Conservation (phyloP, 1,140 invertebrate genomes). For the Steinernema feltiae region DNA sequence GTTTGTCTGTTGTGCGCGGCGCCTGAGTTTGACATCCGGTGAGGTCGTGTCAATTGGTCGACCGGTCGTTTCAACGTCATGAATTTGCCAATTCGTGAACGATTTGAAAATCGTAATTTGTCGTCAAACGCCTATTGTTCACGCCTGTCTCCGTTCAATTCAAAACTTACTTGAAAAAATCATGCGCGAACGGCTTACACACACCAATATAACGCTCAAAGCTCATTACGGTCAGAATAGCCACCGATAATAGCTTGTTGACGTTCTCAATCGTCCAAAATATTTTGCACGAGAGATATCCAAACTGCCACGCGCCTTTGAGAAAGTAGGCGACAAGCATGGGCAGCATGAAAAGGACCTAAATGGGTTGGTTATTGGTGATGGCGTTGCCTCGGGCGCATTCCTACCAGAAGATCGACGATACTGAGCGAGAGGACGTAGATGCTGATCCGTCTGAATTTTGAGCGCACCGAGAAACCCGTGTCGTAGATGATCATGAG, state of each 20-base stretch:
- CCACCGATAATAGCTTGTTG: not conserved
- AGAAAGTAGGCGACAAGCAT: conserved; percentile 42
- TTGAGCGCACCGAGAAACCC: conserved; percentile 32
- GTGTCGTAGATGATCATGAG: conserved; percentile 33
- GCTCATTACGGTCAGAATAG: not conserved
- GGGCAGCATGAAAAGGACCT: conserved; percentile 47
- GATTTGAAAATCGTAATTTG: no score
- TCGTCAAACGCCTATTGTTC: no score
- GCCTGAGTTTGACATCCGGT: no score
- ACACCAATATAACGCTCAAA: not conserved
- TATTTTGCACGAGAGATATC: not conserved
- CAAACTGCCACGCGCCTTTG: not conserved
- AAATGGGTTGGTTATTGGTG: not conserved
- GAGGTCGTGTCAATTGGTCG: no score
- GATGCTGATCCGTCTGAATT: conserved; percentile 41
- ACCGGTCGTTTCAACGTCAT: no score
- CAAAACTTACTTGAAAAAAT: not conserved
- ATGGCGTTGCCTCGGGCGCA: not conserved
- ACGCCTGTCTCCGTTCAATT: no score
- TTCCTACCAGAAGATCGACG: conserved; percentile 42
- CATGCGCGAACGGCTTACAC: not conserved
- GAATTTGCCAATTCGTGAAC: no score
- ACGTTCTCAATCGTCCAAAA: not conserved
- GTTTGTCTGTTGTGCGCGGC: no score
- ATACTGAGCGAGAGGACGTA: conserved; percentile 41